A percentile compares a stretch with the other conserved stretches of the same genome.
These are phyloP conservation scores for Eilema depressum DNA, from an alignment of 2,888 invertebrate species.

Conservation along the genomic window DNA sequence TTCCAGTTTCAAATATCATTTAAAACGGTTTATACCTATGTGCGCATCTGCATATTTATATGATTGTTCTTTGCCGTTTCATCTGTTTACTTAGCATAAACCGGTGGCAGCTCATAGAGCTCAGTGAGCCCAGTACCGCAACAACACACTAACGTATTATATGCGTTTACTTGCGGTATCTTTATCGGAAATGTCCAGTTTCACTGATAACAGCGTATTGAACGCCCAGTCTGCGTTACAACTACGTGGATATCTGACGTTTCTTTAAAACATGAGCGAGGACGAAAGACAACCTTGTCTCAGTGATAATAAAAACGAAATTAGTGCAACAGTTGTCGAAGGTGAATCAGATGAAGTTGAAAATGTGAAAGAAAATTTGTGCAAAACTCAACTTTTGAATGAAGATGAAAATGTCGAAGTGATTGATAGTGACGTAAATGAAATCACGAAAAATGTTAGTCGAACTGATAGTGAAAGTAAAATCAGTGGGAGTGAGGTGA, in stretches of 20 bases:
- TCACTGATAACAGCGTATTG: conserved; percentile 55
- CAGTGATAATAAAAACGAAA: conserved; percentile 42
- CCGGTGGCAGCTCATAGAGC: conserved; percentile 54
- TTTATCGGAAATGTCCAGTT: conserved; percentile 64
- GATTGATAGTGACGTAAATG: conserved; percentile 14
- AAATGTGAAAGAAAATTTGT: conserved; percentile 31
- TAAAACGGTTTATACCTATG: conserved; percentile 18
- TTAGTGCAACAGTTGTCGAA: conserved; percentile 30
- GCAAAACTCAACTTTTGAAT: conserved; percentile 29
- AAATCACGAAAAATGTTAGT: conserved; percentile 13
- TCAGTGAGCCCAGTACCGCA: conserved; percentile 48
- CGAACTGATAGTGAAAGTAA: conserved; percentile 18
- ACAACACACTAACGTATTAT: conserved; percentile 49
- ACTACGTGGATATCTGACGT: conserved; percentile 30
- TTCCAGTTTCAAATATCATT: conserved; percentile 9
- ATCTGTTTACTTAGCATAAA: conserved; percentile 68
- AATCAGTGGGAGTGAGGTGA: conserved; percentile 21
- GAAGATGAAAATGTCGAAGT: conserved; percentile 33
- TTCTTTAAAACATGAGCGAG: conserved; percentile 64
- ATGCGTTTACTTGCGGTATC: conserved; percentile 56
- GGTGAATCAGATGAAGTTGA: conserved; percentile 28
- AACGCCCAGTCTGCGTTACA: conserved; percentile 42
- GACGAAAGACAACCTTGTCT: conserved; percentile 60
- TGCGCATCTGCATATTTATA: conserved; percentile 27
- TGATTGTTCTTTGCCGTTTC: conserved; percentile 62